Conservation (phyloP, 1,140 invertebrate genomes). For the Macrobrachium rosenbergii region DNA sequence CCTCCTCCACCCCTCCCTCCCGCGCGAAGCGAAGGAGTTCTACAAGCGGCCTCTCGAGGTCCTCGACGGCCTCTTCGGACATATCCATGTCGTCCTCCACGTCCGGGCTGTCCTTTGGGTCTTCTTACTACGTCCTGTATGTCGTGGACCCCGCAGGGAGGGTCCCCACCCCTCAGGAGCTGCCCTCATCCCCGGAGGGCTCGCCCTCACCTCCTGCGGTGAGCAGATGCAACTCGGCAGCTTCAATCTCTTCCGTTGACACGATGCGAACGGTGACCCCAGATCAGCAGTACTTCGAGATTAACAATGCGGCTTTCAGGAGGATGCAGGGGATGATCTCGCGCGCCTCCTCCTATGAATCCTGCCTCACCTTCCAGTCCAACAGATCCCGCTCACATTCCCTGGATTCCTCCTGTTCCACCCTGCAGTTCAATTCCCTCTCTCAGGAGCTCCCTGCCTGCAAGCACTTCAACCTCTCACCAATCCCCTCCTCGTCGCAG, state of each 20-base stretch:
- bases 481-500: not conserved
- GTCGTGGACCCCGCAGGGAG: conserved; percentile 55
- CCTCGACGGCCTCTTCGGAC: conserved; percentile 36
- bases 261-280: conserved; percentile 61
- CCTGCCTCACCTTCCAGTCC: not conserved
- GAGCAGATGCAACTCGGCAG: conserved; percentile 20
- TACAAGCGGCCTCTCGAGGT: conserved; percentile 17
- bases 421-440: conserved; percentile 28
- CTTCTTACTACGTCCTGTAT: conserved; percentile 63
- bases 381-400: conserved; percentile 36
- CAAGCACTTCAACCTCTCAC: not conserved
- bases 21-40: too few relatives aligned
- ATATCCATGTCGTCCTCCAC: conserved; percentile 52
- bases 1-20: not conserved
- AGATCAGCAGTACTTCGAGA: conserved; percentile 64
- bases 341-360: conserved; percentile 13
- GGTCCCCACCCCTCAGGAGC: conserved; percentile 55
- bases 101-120: conserved; percentile 62
- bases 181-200: conserved; percentile 53
- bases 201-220: conserved; percentile 48
- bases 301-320: conserved; percentile 56
- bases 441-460: conserved; percentile 12
- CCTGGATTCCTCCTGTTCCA: conserved; percentile 37
- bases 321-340: conserved; percentile 51
- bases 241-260: conserved; percentile 47